Evolutionary conservation across 2,113 vertebrate species (phyloP), one percentile per base, ranked within the genome.

Genomic region (Poeciliopsis prolifica): DNA sequence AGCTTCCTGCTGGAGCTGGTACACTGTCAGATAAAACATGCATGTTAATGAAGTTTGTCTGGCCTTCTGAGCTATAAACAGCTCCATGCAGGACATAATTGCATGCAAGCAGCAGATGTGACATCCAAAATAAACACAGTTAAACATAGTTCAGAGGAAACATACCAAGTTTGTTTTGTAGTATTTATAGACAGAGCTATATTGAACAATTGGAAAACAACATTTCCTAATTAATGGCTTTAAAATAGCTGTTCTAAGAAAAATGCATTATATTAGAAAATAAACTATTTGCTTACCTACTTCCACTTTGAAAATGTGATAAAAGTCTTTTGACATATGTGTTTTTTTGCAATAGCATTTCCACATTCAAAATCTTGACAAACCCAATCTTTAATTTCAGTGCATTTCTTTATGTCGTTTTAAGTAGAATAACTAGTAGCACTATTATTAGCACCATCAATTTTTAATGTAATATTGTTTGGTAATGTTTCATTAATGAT

Each of bases 1-100:
- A 4, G 98, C 96, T 86, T 99, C 97, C 92, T 99, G 98, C 91
- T 99, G 98, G 76, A 99, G 90, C 84, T 99, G 98, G 94, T 99
- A 99, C 87, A 99, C 98, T 99, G 95, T 85, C 83, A 90, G 90
- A 93, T 58, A 40, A 29, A 89, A 93, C 77, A 91, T 28, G 61
- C 15, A 82, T 35, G 70, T 84, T 77, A 83, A 83, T 73, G 2
- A 74, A 70, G 48, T 40, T 62, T 40, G 63, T 35, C 63, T 65
- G 35, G 19, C 12, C n/a, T 64, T 48, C 61, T 33, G 40, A 63
- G 40, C 63, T 58, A 19, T 58, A 37, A 72, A 51, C 48, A 69
- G 44, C 42, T 65, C 48, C 14, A 35, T 3, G 15, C 37, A 72
- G 68, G 51, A 61, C 74, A 51, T 73, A 80, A 79, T 67, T 74